Base-by-base conservation (phyloP, 1,140 invertebrate genomes). In the Luehdorfia chinensis region DNA sequence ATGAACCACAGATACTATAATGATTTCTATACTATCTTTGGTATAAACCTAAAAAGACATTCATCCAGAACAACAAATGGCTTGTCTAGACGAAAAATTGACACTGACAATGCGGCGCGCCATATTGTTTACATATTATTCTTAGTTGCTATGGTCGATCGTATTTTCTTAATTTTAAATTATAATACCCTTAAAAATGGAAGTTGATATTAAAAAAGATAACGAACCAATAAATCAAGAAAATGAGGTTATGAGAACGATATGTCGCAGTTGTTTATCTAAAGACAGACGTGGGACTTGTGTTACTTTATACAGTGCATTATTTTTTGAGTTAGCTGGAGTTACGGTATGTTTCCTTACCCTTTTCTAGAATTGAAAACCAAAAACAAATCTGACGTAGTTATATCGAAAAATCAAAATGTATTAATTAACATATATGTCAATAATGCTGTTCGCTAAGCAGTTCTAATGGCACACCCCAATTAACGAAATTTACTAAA, bases 241-340 rank as follows among this genome's bases (percentile, higher is more conserved):
- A 27, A 32, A 60, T n/a, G 60, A 59, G 18, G 13, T 19, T 3
- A 21, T 32, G 1, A 60, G 44, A 37, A 33, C 51, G 0, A 67
- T 81, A 19, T 81, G 77, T 28, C 57, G 77, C n/a, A 75, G 73
- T 28, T 81, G 77, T 63, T 63, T 81, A 15, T 59, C 66, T 2
- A 70, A 68, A n/a, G 55, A 73, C 5, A 59, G 57, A 27, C 48
- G 53, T 11, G 63, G 76, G 57, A 34, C 5, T 15, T 25, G 60
- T 47, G 47, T 62, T 33, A 6, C 30, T 4, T 4, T 8, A 5
- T 47, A 66, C 47, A 44, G 50, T 28, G 32, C 32, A 25, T 9
- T 55, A 52, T 66, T 81, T 36, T 50, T 55, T 4, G 75, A 81
- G 50, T 63, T 81, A 47, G 58, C 71, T 3, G 66, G 61, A 21